phyloP scores from a whole-genome alignment of 2,888 invertebrate genomes.

The Augiades crinisus region DNA sequence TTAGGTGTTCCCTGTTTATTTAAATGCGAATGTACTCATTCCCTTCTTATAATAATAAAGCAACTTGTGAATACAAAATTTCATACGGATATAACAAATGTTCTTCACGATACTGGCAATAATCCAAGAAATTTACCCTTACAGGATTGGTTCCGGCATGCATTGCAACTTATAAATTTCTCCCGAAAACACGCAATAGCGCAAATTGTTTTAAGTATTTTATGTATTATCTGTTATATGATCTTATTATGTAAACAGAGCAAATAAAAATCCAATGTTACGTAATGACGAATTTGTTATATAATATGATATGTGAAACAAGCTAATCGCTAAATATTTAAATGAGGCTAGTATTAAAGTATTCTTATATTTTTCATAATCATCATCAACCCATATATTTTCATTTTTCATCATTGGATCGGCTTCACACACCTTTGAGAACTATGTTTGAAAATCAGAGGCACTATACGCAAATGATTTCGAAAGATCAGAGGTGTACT shows the following conservation, averaged over 20 bases:
- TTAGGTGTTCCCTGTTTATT: slow-evolving; percentile 2
- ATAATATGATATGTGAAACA: too few species aligned
- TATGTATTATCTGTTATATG: neutral
- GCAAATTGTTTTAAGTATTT: slow-evolving; percentile 4
- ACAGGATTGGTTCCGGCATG: slow-evolving; percentile 47
- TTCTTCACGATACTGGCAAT: slow-evolving; percentile 60
- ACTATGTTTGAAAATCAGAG: too few species aligned
- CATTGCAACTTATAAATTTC: slow-evolving; percentile 33
- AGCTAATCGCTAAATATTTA: too few species aligned
- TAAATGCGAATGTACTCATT: slow-evolving; percentile 32
- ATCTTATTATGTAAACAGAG: too few species aligned
- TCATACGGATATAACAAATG: slow-evolving; percentile 61
- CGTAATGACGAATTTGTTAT: too few species aligned
- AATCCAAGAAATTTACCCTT: slow-evolving; percentile 61
- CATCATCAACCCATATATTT: too few species aligned
- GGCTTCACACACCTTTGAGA: too few species aligned
- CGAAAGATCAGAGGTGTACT: too few species aligned
- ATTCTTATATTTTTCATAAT: too few species aligned
- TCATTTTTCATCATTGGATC: too few species aligned
- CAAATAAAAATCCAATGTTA: too few species aligned
- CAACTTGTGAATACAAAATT: slow-evolving; percentile 53
- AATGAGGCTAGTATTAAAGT: too few species aligned
- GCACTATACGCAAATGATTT: neutral
- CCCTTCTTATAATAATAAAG: slow-evolving; percentile 35
- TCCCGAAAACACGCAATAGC: slow-evolving; percentile 7